phyloP scores from a whole-genome alignment of 2,113 vertebrate species.

The Paracanthobrama guichenoti region DNA sequence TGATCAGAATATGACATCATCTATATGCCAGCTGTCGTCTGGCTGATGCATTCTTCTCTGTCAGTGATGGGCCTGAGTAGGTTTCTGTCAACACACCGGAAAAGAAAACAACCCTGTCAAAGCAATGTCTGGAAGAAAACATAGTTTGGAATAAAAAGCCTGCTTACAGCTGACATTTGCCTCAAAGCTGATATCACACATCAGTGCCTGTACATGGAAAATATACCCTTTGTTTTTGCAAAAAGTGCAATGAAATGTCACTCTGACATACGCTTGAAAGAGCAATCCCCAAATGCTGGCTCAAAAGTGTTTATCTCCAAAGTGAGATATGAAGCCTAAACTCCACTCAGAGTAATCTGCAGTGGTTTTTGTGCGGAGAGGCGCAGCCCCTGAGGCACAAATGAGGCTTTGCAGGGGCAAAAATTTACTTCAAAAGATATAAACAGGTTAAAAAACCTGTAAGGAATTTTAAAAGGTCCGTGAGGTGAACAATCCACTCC shows the following conservation, averaged over 20 bases:
- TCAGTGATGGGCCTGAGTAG: conserved; percentile 13
- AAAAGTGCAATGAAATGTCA: conserved; percentile 36
- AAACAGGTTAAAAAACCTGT: conserved; percentile 15
- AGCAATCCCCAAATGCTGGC: conserved; percentile 11
- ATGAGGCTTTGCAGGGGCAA: conserved; percentile 3
- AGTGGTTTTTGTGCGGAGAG: not conserved
- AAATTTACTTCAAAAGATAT: conserved; percentile 16
- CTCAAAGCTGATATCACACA: conserved; percentile 29
- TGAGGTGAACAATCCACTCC: conserved; percentile 16
- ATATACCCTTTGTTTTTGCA: conserved; percentile 32
- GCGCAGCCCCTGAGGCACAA: not conserved
- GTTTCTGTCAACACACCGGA: conserved; percentile 28
- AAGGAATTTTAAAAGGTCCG: conserved; percentile 27
- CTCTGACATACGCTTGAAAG: conserved; percentile 28
- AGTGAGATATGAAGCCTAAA: conserved; percentile 14
- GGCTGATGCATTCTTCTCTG: conserved; percentile 8
- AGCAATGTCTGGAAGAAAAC: conserved; percentile 25
- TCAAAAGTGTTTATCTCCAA: conserved; percentile 33
- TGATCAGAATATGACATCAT: conserved; percentile 17
- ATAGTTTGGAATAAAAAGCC: conserved; percentile 26
- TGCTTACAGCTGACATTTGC: conserved; percentile 42
- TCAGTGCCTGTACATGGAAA: not conserved
- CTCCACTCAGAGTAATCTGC: conserved; percentile 22
- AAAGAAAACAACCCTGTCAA: conserved; percentile 24
- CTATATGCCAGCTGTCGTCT: conserved; percentile 16